Evolutionary conservation across 2,888 invertebrate species (phyloP).

Genomic region (Platycheirus albimanus): DNA sequence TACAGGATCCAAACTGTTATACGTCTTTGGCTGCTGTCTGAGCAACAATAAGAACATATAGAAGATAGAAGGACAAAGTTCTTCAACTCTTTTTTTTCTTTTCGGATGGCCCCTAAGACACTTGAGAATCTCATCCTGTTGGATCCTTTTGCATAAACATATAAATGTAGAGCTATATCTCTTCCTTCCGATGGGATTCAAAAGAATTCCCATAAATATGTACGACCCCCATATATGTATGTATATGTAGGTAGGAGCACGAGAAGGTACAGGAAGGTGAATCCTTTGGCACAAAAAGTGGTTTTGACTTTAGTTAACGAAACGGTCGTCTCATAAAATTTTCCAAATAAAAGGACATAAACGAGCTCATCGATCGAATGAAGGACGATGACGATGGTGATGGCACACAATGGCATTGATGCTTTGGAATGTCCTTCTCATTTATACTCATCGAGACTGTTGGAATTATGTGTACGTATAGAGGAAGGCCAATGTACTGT

Average conservation of each 20-base stretch:
- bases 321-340: conserved; percentile 58
- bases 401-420: conserved; percentile 30
- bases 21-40: conserved; percentile 20
- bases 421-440: conserved; percentile 33
- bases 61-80: conserved; percentile 30
- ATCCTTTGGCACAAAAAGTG: conserved; percentile 32
- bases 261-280: not conserved
- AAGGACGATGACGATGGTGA: conserved; percentile 18
- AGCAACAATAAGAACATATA: conserved; percentile 10
- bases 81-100: conserved; percentile 22
- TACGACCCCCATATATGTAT: not conserved
- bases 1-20: not conserved
- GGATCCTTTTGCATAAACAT: conserved; percentile 15
- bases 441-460: conserved; percentile 19
- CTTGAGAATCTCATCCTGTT: not conserved
- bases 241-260: not conserved
- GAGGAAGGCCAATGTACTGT: conserved; percentile 44
- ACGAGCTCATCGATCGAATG: conserved; percentile 51
- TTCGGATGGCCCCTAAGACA: conserved; percentile 1
- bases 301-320: conserved; percentile 50
- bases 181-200: conserved; percentile 13
- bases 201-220: conserved; percentile 61
- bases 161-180: not conserved
- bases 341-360: conserved; percentile 51
- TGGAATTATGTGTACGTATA: not conserved